These are phyloP conservation scores for Dryobates pubescens DNA, from an alignment of 2,797 vertebrate species.

Conservation along the genomic window DNA sequence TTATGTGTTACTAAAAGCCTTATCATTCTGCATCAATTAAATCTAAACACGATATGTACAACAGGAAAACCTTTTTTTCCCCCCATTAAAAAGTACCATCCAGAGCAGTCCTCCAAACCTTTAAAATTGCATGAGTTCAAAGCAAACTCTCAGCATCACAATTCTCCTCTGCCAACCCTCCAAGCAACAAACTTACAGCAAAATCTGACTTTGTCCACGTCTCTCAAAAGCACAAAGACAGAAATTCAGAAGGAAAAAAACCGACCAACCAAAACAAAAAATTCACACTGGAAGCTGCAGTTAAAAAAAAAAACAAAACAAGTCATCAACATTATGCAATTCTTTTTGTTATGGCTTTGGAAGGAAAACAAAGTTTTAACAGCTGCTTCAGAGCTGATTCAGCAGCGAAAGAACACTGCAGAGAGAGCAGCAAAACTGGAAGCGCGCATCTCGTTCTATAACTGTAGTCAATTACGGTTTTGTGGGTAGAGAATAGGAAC, in stretches of 20 bases:
- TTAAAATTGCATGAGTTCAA: background rate
- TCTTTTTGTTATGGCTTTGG: background rate
- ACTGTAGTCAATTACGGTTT: background rate
- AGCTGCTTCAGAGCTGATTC: conserved; percentile 41
- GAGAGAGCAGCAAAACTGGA: background rate
- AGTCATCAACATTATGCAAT: background rate
- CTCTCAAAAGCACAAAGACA: background rate
- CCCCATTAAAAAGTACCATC: rapidly evolving
- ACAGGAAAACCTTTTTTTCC: background rate
- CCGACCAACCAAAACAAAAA: too few relatives aligned
- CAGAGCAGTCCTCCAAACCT: background rate
- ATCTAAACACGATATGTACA: background rate
- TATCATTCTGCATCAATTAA: background rate
- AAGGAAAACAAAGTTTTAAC: conserved; percentile 4
- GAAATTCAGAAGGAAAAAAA: background rate
- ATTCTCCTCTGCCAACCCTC: background rate
- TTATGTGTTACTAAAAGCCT: background rate
- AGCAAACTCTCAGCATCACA: background rate
- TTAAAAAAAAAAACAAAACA: background rate
- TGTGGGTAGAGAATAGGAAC: background rate
- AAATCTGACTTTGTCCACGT: background rate
- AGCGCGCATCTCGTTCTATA: background rate
- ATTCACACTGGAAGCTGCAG: background rate
- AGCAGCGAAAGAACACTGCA: background rate
- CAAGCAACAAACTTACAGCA: background rate